phyloP scores from a whole-genome alignment of 2,113 vertebrate species.

The Dinomys branickii region DNA sequence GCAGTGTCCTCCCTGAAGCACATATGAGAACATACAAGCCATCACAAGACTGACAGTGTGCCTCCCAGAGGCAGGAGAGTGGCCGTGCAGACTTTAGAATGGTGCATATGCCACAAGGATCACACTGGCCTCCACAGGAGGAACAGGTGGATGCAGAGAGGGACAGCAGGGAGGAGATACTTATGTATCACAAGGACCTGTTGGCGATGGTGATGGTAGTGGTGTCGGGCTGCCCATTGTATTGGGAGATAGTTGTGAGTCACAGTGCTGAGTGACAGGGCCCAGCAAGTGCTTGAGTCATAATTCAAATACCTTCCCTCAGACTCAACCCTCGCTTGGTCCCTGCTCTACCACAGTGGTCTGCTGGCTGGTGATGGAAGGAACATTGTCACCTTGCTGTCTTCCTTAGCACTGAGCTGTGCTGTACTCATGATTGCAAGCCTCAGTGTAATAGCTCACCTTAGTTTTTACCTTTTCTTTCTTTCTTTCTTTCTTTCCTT shows the following conservation, averaged over 20 bases:
- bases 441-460: background rate
- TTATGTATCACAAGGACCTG: background rate
- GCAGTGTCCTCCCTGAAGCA: rapidly evolving
- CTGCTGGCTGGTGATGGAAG: rapidly evolving
- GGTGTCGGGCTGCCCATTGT: background rate
- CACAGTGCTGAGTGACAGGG: background rate
- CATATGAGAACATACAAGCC: background rate
- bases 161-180: too few relatives aligned
- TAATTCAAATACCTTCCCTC: background rate
- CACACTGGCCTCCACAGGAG: background rate
- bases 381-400: rapidly evolving
- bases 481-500: too few relatives aligned
- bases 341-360: background rate
- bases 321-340: background rate
- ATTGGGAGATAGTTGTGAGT: background rate
- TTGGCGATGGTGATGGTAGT: background rate
- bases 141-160: background rate
- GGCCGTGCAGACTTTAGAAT: background rate
- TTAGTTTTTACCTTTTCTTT: background rate
- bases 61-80: background rate
- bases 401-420: background rate
- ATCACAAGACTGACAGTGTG: background rate
- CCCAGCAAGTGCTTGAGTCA: background rate
- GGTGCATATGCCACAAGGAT: background rate
- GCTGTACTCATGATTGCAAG: rapidly evolving